These are phyloP conservation scores for Acanthaster planci DNA, from an alignment of 35 echinoderm and acorn worm genomes.

Conservation along the genomic window DNA sequence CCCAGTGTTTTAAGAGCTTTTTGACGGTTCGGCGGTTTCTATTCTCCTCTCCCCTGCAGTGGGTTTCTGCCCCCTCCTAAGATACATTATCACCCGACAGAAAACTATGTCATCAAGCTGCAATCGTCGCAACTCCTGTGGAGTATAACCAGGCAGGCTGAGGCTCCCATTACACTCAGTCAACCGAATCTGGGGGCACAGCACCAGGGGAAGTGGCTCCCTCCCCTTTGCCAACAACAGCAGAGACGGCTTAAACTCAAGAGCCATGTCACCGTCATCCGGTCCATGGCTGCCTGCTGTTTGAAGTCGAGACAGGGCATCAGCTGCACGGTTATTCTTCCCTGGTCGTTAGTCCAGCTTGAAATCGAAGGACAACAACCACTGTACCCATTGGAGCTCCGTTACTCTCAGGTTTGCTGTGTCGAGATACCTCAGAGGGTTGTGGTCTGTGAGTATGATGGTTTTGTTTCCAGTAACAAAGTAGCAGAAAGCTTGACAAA, in stretches of 20 bases:
- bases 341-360: slow-evolving; percentile 54
- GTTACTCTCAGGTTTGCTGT: slow-evolving; percentile 64
- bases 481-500: slow-evolving; percentile 67
- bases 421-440: slow-evolving; percentile 61
- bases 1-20: slow-evolving; percentile 15
- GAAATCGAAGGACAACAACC: slow-evolving; percentile 57
- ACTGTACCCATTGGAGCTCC: slow-evolving; percentile 55
- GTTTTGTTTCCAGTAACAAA: slow-evolving; percentile 55
- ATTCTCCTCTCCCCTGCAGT: background rate
- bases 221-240: background rate
- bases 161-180: background rate
- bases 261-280: no score
- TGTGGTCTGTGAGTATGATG: slow-evolving; percentile 59
- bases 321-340: slow-evolving; percentile 37
- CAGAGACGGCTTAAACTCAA: background rate
- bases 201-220: background rate
- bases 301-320: slow-evolving; percentile 22
- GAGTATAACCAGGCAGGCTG: background rate
- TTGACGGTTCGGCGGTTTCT: background rate
- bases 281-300: background rate
- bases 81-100: background rate
- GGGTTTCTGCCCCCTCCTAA: background rate
- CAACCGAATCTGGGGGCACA: background rate
- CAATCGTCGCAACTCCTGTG: background rate
- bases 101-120: background rate